Conservation (phyloP, 2,797 vertebrate species). For the Bryconaethiops microstoma region DNA sequence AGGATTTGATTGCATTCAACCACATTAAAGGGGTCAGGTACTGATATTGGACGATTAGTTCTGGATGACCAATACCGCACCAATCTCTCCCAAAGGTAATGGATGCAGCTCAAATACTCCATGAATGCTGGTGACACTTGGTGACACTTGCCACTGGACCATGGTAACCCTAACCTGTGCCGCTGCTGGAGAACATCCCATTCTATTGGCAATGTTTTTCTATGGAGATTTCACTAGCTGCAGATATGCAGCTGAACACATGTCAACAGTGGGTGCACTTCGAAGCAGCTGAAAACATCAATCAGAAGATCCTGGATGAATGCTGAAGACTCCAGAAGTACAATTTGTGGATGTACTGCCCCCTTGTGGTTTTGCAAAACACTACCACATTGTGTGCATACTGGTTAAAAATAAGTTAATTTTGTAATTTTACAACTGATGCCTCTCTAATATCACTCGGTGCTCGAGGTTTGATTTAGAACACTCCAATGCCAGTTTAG, state of each 20-base stretch:
- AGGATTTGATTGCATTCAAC: background rate
- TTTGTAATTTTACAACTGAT: too few species aligned
- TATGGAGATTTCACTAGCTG: background rate
- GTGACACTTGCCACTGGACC: too few species aligned
- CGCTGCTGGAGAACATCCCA: background rate
- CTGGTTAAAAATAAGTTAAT: too few species aligned
- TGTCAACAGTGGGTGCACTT: background rate
- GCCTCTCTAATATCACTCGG: background rate
- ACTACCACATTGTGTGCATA: background rate
- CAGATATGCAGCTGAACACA: background rate
- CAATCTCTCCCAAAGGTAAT: background rate
- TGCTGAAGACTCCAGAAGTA: background rate
- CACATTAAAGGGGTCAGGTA: background rate
- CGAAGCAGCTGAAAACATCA: background rate
- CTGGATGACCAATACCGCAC: background rate
- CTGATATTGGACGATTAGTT: background rate
- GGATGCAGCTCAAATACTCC: background rate
- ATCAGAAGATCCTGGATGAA: background rate
- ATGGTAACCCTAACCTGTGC: background rate
- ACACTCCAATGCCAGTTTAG: background rate
- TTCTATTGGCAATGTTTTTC: background rate
- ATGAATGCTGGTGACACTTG: background rate
- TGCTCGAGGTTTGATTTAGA: background rate
- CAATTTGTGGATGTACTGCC: conserved; percentile 11
- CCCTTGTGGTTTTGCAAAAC: conserved; percentile 32